These are phyloP conservation scores for Coregonus clupeaformis DNA, from an alignment of 2,113 vertebrate species.

Conservation along the genomic window DNA sequence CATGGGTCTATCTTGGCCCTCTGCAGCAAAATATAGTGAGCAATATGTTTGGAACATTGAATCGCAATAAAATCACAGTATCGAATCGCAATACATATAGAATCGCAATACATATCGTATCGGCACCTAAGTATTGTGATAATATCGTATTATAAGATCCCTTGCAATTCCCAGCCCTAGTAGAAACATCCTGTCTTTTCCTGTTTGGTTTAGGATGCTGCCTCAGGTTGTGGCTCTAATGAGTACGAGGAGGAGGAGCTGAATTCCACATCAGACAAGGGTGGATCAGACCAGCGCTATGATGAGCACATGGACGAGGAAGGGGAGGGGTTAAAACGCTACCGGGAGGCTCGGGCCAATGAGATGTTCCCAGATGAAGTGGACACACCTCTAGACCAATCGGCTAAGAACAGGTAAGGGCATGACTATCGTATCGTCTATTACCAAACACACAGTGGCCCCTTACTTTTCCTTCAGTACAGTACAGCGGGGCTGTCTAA, in stretches of 20 bases:
- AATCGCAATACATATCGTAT: too few species aligned
- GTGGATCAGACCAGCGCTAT: constrained; percentile 79
- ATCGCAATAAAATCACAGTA: too few species aligned
- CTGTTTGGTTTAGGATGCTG: constrained; percentile 49
- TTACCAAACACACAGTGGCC: background rate
- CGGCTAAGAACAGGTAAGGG: constrained; percentile 83
- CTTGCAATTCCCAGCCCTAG: too few species aligned
- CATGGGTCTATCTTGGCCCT: too few species aligned
- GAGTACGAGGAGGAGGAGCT: constrained; percentile 80
- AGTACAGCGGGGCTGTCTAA: too few species aligned
- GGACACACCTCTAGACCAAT: constrained; percentile 84
- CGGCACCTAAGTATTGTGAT: too few species aligned
- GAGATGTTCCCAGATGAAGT: constrained; percentile 96
- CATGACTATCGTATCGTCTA: too few species aligned
- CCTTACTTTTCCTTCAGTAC: background rate
- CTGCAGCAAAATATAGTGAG: too few species aligned
- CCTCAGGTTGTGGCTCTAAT: constrained; percentile 59
- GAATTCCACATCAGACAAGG: constrained; percentile 60
- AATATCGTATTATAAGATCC: too few species aligned
- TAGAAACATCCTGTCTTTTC: constrained; percentile 6
- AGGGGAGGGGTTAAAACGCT: constrained; percentile 82
- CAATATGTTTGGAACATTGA: too few species aligned
- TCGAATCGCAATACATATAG: too few species aligned
- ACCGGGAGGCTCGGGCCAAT: constrained; percentile 88
- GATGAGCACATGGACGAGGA: constrained; percentile 86